Evolutionary conservation across 2,797 vertebrate species (phyloP).

Genomic region (Acanthurus tractus): DNA sequence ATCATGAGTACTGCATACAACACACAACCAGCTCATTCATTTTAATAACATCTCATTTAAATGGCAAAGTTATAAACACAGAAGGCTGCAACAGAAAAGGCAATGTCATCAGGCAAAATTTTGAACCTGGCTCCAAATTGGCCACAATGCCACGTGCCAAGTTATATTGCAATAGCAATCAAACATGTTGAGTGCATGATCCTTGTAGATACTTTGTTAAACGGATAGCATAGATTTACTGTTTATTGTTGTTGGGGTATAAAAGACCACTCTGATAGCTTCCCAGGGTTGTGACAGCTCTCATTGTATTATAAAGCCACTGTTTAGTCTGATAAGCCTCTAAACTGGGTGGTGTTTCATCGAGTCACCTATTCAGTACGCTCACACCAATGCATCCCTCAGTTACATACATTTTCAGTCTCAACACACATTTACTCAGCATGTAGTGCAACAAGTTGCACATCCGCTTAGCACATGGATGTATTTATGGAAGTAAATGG

Average conservation of each 20-base stretch:
- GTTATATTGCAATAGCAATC: not conserved
- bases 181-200: not conserved
- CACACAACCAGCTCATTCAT: not conserved
- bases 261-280: not conserved
- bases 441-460: constrained; percentile 13
- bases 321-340: not conserved
- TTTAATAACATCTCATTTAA: not conserved
- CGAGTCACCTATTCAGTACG: not conserved
- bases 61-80: not conserved
- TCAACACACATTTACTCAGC: not conserved
- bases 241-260: not conserved
- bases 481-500: constrained; percentile 1
- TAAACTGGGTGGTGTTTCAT: not conserved
- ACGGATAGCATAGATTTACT: not conserved
- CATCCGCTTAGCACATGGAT: not conserved
- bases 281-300: not conserved
- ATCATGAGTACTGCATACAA: not conserved
- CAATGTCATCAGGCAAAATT: not conserved
- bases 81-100: not conserved
- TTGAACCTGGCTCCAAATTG: not conserved
- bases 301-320: not conserved
- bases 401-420: not conserved
- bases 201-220: not conserved
- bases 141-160: not conserved
- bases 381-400: not conserved